Evolutionary conservation across 2,888 invertebrate species (phyloP), one percentile per base, ranked within the genome.

Genomic region (Ennomos quercinarius): DNA sequence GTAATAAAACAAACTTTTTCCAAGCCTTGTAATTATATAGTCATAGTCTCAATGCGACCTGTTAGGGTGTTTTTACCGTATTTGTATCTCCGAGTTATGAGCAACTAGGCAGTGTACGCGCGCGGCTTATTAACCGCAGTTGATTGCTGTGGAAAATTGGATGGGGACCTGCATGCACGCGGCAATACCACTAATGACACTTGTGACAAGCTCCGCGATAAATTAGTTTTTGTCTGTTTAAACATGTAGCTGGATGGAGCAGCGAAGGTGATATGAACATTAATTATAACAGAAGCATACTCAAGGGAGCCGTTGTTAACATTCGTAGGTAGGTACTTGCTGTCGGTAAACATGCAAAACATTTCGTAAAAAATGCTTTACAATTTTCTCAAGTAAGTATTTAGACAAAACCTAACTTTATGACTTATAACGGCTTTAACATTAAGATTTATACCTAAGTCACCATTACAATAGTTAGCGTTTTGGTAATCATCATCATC

Each of bases 81-180:
- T 50, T 41, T 55, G 38, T 54, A 54, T 53, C 47, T 50, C 52
- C 41, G 58, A 63, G 57, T 60, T 60, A 65, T 63, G 66, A 71
- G 74, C 77, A 72, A 74, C 72, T 74, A 78, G 76, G 76, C 76
- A 77, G 78, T 74, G 71, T 78, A 75, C 72, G 71, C 73, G 71
- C 73, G 73, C 74, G 75, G 74, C 80, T 82, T 83, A 86, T 84
- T 86, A 87, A 81, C 82, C 73, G 74, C 80, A 78, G 79, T 81
- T 85, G 83, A 87, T 86, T 84, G 81, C 80, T 73, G 76, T 72
- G 70, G 80, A 77, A 81, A 84, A 85, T 86, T 85, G 85, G 81
- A 81, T 77, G 76, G 81, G 81, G 80, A 81, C 77, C 73, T 77
- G 74, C 77, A 78, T 79, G 77, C 74, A 73, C 73, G 76, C 57